Evolutionary conservation across 2,888 invertebrate species (phyloP).

Genomic region (Leucoptera coffeella): DNA sequence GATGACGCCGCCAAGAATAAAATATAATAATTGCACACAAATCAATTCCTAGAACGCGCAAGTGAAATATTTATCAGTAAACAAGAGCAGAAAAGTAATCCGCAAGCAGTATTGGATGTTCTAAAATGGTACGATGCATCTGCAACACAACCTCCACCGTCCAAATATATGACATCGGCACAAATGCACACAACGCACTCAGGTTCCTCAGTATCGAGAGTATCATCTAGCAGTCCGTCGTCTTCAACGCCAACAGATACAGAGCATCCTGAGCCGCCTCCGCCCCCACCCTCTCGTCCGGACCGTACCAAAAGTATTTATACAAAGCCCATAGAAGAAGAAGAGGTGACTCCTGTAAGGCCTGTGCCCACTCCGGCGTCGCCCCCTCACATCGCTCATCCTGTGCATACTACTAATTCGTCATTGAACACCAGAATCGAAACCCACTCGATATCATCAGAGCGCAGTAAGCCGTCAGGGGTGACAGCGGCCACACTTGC

Average conservation of each 20-base stretch:
- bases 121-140: constrained; percentile 95
- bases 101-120: constrained; percentile 97
- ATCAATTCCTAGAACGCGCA: too few relatives aligned
- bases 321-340: constrained; percentile 93
- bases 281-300: constrained; percentile 91
- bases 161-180: constrained; percentile 86
- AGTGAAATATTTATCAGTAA: too few relatives aligned
- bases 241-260: constrained; percentile 78
- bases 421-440: too few relatives aligned
- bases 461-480: too few relatives aligned
- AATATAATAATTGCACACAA: too few relatives aligned
- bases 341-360: constrained; percentile 54
- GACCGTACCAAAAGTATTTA: constrained; percentile 99
- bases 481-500: too few relatives aligned
- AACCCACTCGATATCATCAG: too few relatives aligned
- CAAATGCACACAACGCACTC: constrained; percentile 66
- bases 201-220: constrained; percentile 68
- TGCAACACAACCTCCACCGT: constrained; percentile 80
- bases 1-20: too few relatives aligned
- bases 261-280: constrained; percentile 70
- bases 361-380: constrained; percentile 33
- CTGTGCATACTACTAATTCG: constrained; percentile 33
- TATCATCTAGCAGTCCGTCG: constrained; percentile 79
- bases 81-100: constrained; percentile 98
- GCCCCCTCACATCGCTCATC: constrained; percentile 37